Base-by-base conservation (phyloP, 1,140 invertebrate species). In the Akabosia matsudoensis region DNA sequence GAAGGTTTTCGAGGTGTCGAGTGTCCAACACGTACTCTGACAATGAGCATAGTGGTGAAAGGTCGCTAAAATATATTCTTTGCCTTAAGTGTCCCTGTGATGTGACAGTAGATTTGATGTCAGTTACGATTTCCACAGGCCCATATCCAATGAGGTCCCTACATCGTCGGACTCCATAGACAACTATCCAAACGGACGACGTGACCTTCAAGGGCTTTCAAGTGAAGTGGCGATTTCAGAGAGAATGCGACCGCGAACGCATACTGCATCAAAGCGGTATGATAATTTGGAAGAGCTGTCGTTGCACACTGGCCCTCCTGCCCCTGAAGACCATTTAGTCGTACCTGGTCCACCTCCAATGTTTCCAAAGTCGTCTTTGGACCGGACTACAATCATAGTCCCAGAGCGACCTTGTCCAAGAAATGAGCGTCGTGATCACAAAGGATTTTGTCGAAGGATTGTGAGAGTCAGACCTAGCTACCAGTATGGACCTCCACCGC, bases 381-480 rank as follows among this genome's bases (percentile, higher is more conserved):
- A 75, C 37, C 45, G 76, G 30, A 76, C 80, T 13, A 79, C 76
- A 56, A 81, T 81, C 71, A 56, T 81, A 0, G 78, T 81, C 18
- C 80, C 80, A 0, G 80, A 81, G 1, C 4, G 76, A 67, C 37
- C 67, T 1, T 81, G 80, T 26, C 76, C 76, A 18, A 64, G 31
- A 22, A 76, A 76, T 0, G 74, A 81, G 45, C 28, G 80, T 1
- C 3, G 78, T 30, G 80, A 81, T 61, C 54, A 70, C 3, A 30
- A 74, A 18, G 80, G 80, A 1, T 79, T 76, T 33, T 81, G 80
- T 37, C n/a, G 78, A 67, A 31, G 73, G 4, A 51, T 79, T 1
- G 34, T 79, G 10, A 73, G 73, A 37, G 64, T 81, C 28, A 72
- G 75, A 73, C 75, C 79, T 7, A 75, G 71, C 51, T 75, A 73